Percentiles rank a stretch among this genome's conserved stretches.
Evolutionary conservation across 1,140 invertebrate genomes (phyloP).

Genomic region (Zaprionus davidi): DNA sequence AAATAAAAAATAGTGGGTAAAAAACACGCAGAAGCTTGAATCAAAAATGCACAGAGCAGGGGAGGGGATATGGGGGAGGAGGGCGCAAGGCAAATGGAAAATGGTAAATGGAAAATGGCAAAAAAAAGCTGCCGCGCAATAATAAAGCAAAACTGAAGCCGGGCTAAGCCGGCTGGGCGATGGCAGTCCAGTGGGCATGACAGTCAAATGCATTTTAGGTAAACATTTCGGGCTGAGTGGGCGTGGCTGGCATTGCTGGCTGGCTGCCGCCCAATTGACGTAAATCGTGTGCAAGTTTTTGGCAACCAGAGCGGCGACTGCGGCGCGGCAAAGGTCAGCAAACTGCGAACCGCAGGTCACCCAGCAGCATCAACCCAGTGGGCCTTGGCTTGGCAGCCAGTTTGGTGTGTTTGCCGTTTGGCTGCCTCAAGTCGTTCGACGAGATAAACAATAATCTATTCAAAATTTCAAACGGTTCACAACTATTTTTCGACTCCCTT

Average conservation of each 20-base stretch:
- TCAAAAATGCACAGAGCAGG: constrained; percentile 20
- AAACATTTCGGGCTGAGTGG: constrained; percentile 55
- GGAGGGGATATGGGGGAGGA: no score
- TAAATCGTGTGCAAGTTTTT: constrained; percentile 77
- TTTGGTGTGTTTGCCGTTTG: background rate
- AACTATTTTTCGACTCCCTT: background rate
- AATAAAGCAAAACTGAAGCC: constrained; percentile 70
- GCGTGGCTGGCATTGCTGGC: constrained; percentile 17
- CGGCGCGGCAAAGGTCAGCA: constrained; percentile 68
- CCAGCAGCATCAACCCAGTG: constrained; percentile 3
- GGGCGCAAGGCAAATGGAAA: constrained; percentile 22
- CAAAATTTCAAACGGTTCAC: constrained; percentile 25
- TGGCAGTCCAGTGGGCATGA: constrained; percentile 14
- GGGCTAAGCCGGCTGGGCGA: constrained; percentile 19
- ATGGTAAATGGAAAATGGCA: constrained; percentile 14
- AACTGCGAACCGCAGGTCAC: constrained; percentile 34
- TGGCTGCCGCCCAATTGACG: constrained; percentile 73
- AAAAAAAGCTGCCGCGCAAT: constrained; percentile 53
- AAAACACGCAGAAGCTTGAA: constrained; percentile 26
- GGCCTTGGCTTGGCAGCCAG: constrained; percentile 6
- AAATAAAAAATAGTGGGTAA: constrained; percentile 48
- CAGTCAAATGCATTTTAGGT: constrained; percentile 73
- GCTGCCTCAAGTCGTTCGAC: background rate
- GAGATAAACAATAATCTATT: constrained; percentile 5
- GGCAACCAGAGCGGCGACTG: constrained; percentile 72